These are phyloP conservation scores for Drosophila sproati DNA, from an alignment of 1,140 invertebrate genomes.

Conservation along the genomic window DNA sequence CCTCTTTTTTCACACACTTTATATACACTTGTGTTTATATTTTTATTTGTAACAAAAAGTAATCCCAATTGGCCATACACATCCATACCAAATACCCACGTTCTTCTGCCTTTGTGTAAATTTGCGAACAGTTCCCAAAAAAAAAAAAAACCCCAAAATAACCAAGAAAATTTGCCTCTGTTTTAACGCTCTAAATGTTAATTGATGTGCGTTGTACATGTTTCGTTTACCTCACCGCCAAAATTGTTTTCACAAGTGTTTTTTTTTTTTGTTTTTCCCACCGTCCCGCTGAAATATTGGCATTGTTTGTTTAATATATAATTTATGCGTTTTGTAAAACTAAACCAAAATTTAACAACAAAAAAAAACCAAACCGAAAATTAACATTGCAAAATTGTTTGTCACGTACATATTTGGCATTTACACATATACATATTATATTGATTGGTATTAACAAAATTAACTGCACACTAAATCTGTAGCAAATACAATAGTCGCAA, in stretches of 20 bases:
- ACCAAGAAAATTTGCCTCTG: conserved; percentile 51
- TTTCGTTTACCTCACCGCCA: conserved; percentile 56
- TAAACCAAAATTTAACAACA: not conserved
- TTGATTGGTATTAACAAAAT: conserved; percentile 42
- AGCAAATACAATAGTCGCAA: conserved; percentile 41
- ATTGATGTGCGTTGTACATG: conserved; percentile 78
- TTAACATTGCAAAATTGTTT: conserved; percentile 39
- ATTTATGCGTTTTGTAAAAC: too few species aligned
- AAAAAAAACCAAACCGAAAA: not conserved
- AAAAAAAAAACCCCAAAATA: conserved; percentile 17
- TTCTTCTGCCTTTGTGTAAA: conserved; percentile 58
- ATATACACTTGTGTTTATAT: not conserved
- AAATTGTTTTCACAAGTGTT: conserved; percentile 27
- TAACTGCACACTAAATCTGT: conserved; percentile 67
- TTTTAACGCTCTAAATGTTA: conserved; percentile 76
- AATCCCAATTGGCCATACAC: conserved; percentile 14
- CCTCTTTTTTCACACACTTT: conserved; percentile 21
- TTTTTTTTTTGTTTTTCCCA: conserved; percentile 3
- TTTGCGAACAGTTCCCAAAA: conserved; percentile 29
- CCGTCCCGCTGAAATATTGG: not conserved
- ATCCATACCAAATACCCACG: conserved; percentile 2
- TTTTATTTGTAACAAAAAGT: conserved; percentile 6
- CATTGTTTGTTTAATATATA: conserved; percentile 41
- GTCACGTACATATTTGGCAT: conserved; percentile 11
- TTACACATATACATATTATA: not conserved